Percentiles rank a stretch among this genome's conserved stretches.
These are phyloP conservation scores for Danionella cerebrum DNA, from an alignment of 2,113 vertebrate genomes.

Conservation along the genomic window DNA sequence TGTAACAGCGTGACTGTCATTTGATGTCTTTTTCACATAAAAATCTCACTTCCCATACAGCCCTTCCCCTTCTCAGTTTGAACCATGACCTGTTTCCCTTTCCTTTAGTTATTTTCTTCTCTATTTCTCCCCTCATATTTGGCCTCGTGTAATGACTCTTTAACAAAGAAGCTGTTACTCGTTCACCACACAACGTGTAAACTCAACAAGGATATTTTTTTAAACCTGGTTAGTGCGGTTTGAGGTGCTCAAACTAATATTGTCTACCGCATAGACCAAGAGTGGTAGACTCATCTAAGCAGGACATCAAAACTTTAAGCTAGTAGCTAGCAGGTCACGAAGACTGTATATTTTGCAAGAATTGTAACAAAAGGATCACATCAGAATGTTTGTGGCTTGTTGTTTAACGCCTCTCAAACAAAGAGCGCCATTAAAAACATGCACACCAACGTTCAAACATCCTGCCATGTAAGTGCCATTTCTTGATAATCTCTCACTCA, in stretches of 20 bases:
- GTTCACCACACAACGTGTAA: constrained; percentile 24
- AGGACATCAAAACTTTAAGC: constrained; percentile 14
- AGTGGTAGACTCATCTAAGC: constrained; percentile 10
- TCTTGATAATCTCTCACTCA: no score
- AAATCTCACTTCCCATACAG: neutral
- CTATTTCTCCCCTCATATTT: neutral
- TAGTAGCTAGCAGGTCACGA: neutral
- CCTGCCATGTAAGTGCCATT: no score
- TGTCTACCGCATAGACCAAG: constrained; percentile 12
- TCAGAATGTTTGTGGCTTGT: no score
- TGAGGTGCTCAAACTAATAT: constrained; percentile 31
- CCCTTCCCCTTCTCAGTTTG: neutral
- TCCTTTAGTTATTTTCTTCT: neutral
- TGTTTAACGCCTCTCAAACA: no score
- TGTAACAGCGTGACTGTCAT: no score
- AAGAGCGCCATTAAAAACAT: no score
- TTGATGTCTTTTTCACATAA: no score
- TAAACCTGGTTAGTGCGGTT: constrained; percentile 4
- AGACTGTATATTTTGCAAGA: no score
- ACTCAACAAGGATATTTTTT: constrained; percentile 34
- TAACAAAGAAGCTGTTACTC: constrained; percentile 24
- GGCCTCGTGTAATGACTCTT: constrained; percentile 6
- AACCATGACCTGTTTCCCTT: neutral
- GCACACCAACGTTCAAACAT: no score
- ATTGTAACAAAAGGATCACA: no score